These are phyloP conservation scores for Tapera naevia DNA, from an alignment of 2,797 vertebrate species.

Conservation along the genomic window DNA sequence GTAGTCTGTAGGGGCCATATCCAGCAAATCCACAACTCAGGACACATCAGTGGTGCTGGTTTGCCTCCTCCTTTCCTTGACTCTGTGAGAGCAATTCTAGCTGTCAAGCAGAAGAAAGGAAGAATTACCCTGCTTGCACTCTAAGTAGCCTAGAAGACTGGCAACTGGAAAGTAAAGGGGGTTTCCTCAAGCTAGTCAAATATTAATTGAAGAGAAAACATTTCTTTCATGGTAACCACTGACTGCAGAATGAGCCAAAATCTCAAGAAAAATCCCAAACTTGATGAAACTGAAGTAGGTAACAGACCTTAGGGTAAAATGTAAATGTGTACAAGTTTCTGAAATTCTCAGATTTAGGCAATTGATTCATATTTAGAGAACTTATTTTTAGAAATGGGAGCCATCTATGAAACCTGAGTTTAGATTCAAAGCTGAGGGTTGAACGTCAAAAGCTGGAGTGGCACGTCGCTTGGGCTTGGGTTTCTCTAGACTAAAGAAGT, in stretches of 20 bases:
- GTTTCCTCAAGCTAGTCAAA: not conserved
- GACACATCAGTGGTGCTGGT: not conserved
- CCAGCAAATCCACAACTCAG: not conserved
- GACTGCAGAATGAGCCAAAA: not conserved
- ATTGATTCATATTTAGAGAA: not conserved
- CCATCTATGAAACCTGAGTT: not conserved
- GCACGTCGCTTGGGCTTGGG: not conserved
- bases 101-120: not conserved
- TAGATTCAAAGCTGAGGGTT: not conserved
- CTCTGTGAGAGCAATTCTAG: not conserved
- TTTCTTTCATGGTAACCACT: not conserved
- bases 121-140: not conserved
- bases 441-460: not conserved
- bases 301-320: not conserved
- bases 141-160: not conserved
- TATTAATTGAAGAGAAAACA: accelerated
- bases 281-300: not conserved
- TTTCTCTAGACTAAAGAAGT: not conserved
- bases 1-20: accelerated
- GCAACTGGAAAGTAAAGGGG: not conserved
- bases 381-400: not conserved
- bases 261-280: not conserved
- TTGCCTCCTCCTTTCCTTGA: not conserved
- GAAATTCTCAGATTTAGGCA: not conserved
- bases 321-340: not conserved